Evolutionary conservation across 2,113 vertebrate genomes (phyloP), one percentile per base, ranked within the genome.

Genomic region (Cephalophus harveyi): DNA sequence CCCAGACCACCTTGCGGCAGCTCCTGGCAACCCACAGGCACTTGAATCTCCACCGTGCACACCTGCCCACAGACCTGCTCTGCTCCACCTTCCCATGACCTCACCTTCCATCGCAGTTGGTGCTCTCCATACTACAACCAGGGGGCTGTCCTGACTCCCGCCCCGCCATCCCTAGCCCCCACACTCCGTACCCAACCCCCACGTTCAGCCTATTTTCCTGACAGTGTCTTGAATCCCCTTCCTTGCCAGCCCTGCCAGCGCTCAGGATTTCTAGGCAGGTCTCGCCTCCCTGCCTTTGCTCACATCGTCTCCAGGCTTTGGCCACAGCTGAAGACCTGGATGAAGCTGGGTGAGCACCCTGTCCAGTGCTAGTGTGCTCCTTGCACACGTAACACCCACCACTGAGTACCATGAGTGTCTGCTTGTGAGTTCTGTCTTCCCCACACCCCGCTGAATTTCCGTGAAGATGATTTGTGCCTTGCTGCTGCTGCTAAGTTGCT

Each of bases 281-380:
- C n/a, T 43, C 0, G 2, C 12, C 23, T 60, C 57, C 36, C 19
- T 14, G 60, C n/a, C 48, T 86, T 5, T 21, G 60, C 30, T 36
- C 30, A 15, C 1, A 3, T 27, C 0, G 2, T n/a, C 67, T 40
- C 40, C 10, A 16, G 2, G 50, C 43, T 1, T 1, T 30, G 9
- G 28, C 28, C 15, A 0, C 0, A 0, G 48, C 14, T 27, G 7
- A 6, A 60, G 60, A 19, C 43, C 50, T 48, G 19, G 76, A 3
- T 27, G 54, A 21, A 10, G 79, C 54, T 3, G 60, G 28, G 55
- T 9, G 6, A 52, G 79, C 7, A 3, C 50, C n/a, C 46, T 55
- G 12, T 23, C 10, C 0, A 14, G 57, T 2, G 43, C 28, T 14
- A 46, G 33, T 2, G 0, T 0, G 40, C 16, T 6, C 85, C 57